These are phyloP conservation scores for Melitaea athalia DNA, from an alignment of 2,888 invertebrate genomes.

Conservation along the genomic window DNA sequence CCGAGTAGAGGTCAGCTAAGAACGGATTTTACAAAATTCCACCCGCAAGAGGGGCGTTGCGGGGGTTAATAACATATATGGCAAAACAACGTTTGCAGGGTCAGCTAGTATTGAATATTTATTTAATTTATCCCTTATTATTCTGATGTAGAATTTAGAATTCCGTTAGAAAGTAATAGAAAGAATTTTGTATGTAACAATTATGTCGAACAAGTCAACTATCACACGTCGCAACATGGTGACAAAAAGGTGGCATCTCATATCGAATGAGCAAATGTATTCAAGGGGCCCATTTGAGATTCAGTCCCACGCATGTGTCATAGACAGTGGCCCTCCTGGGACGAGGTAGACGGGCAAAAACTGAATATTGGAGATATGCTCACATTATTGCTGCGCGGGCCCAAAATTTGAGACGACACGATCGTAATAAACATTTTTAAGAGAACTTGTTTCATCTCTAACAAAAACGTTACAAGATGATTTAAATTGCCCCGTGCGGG, in stretches of 20 bases:
- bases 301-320: slow-evolving; percentile 75
- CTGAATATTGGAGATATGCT: slow-evolving; percentile 80
- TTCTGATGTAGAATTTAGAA: too few species aligned
- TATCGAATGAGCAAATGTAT: slow-evolving; percentile 74
- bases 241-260: slow-evolving; percentile 74
- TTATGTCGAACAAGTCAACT: slow-evolving; percentile 22
- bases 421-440: background rate
- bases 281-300: slow-evolving; percentile 71
- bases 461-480: too few species aligned
- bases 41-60: too few species aligned
- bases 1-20: too few species aligned
- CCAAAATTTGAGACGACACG: slow-evolving; percentile 52
- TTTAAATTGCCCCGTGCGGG: too few species aligned
- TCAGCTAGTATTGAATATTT: too few species aligned
- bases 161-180: background rate
- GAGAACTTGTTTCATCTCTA: too few species aligned
- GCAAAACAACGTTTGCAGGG: too few species aligned
- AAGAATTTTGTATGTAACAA: slow-evolving; percentile 1
- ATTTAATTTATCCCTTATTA: too few species aligned
- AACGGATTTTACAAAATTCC: too few species aligned
- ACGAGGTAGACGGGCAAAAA: slow-evolving; percentile 67
- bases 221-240: slow-evolving; percentile 52
- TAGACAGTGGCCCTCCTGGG: slow-evolving; percentile 71
- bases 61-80: too few species aligned
- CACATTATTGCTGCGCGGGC: slow-evolving; percentile 65